Evolutionary conservation across 2,797 vertebrate genomes (phyloP).

Genomic region (Mycteria americana): DNA sequence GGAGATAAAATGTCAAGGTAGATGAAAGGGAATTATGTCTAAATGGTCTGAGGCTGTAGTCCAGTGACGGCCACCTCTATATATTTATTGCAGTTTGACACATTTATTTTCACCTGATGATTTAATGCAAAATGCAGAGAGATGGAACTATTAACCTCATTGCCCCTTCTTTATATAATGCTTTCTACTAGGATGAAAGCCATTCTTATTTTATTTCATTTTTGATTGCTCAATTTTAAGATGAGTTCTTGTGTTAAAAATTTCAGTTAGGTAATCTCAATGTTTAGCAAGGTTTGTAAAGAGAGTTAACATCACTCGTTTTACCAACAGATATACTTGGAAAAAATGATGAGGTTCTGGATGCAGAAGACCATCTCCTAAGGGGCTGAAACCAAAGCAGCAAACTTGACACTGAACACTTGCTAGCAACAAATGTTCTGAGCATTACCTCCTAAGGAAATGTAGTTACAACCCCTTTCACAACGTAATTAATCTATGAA

Average conservation of each 20-base stretch:
- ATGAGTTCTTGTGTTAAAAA: neutral
- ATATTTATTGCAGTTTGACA: neutral
- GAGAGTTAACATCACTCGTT: neutral
- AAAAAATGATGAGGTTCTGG: neutral
- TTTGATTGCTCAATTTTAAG: neutral
- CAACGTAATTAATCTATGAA: neutral
- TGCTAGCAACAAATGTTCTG: neutral
- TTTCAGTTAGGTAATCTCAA: neutral
- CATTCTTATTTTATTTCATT: neutral
- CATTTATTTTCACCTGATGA: neutral
- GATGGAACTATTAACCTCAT: neutral
- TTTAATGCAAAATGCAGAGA: neutral
- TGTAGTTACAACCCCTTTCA: neutral
- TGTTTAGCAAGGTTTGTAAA: neutral
- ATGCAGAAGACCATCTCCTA: neutral
- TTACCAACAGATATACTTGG: neutral
- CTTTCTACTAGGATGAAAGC: neutral
- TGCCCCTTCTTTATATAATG: neutral
- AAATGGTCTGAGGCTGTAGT: neutral
- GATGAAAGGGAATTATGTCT: neutral
- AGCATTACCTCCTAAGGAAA: neutral
- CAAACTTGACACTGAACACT: neutral
- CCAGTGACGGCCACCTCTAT: neutral
- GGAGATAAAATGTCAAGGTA: neutral
- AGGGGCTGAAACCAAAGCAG: neutral